Evolutionary conservation across 2,888 invertebrate genomes (phyloP).

Genomic region (Iselma pallidipennis): DNA sequence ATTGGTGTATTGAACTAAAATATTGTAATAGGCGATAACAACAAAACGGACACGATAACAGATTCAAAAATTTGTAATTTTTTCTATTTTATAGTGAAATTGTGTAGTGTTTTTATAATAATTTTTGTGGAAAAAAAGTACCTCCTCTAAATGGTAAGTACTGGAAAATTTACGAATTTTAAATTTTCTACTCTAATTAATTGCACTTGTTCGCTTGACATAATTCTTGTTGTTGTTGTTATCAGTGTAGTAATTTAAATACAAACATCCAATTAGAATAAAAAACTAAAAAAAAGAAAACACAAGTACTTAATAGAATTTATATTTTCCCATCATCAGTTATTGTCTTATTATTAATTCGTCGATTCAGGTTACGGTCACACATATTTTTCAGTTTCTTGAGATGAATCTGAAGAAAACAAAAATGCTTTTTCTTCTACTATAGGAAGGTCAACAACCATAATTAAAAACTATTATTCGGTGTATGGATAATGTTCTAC

Average conservation of each 20-base stretch:
- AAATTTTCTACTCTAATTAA: no score
- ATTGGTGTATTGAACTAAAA: slow-evolving; percentile 38
- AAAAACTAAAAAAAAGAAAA: no score
- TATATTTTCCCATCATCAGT: background rate
- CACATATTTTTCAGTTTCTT: no score
- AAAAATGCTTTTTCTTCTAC: background rate
- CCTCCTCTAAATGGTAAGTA: background rate
- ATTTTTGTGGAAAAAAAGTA: background rate
- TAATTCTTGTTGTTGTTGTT: background rate
- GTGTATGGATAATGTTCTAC: background rate
- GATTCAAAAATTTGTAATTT: background rate
- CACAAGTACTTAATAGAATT: no score
- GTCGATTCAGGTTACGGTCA: slow-evolving; percentile 9
- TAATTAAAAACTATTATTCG: background rate
- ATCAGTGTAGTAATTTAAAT: background rate
- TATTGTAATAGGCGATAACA: slow-evolving; percentile 24
- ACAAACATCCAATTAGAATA: slow-evolving; percentile 8
- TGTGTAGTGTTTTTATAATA: background rate
- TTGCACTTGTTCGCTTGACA: background rate
- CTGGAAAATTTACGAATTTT: no score
- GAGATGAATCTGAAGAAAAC: slow-evolving; percentile 5
- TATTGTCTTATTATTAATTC: background rate
- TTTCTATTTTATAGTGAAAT: background rate
- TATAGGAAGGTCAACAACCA: slow-evolving; percentile 5
- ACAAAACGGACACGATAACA: background rate